Evolutionary conservation across 2,797 vertebrate genomes (phyloP).

Genomic region (Pagetopsis macropterus): DNA sequence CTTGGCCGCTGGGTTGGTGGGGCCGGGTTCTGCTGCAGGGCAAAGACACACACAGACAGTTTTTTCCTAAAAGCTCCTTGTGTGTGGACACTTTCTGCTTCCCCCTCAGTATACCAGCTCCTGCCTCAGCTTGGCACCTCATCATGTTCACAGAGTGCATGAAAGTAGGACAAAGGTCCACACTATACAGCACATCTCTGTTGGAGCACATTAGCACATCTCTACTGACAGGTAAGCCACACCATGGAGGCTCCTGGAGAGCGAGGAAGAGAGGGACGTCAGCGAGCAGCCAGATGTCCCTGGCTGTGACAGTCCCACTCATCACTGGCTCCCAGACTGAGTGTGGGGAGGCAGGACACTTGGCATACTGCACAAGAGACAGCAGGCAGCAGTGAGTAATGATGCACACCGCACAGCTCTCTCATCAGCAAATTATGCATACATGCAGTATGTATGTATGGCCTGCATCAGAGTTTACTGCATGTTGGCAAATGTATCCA

Average conservation of each 20-base stretch:
- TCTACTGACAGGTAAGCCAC: constrained; percentile 78
- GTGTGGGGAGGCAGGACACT: constrained; percentile 82
- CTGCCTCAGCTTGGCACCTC: constrained; percentile 59
- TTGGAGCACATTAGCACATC: constrained; percentile 80
- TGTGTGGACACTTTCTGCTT: constrained; percentile 25
- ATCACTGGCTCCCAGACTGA: constrained; percentile 82
- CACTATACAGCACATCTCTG: constrained; percentile 71
- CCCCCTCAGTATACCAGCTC: constrained; percentile 56
- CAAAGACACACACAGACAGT: constrained; percentile 42
- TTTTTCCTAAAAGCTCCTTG: constrained; percentile 2
- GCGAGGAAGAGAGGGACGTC: constrained; percentile 74
- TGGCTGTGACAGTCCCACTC: constrained; percentile 84
- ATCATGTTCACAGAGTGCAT: constrained; percentile 66
- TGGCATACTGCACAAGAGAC: constrained; percentile 80
- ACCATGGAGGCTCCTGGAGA: constrained; percentile 73
- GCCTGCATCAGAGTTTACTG: constrained; percentile 58
- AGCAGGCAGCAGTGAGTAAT: constrained; percentile 84
- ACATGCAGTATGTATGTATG: constrained; percentile 73
- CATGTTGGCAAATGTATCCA: constrained; percentile 46
- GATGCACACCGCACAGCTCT: constrained; percentile 79
- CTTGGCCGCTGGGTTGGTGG: constrained; percentile 55
- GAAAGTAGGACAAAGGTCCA: constrained; percentile 79
- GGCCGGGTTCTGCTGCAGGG: constrained; percentile 57
- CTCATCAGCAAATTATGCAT: constrained; percentile 81
- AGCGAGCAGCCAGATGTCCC: constrained; percentile 82